These are phyloP conservation scores for Proisotoma minuta DNA, from an alignment of 2,888 invertebrate species.

Conservation along the genomic window DNA sequence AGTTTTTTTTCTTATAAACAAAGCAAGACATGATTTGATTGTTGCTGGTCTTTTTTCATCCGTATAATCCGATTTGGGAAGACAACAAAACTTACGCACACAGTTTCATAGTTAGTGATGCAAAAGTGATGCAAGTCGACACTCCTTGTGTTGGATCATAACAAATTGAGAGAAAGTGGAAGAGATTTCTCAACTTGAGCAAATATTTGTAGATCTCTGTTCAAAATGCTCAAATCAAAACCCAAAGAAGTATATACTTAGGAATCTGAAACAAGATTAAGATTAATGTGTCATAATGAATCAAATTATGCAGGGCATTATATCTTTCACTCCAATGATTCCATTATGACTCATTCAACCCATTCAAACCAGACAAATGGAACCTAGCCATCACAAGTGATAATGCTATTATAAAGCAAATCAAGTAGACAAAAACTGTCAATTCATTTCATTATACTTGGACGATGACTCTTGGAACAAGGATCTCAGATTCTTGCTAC, in stretches of 20 bases:
- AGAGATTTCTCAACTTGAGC: not conserved
- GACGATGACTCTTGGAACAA: no score
- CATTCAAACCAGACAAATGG: no score
- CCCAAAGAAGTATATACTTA: not conserved
- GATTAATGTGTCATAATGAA: conserved; percentile 6
- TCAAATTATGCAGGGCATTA: conserved; percentile 5
- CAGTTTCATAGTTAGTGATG: not conserved
- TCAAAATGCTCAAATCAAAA: no score
- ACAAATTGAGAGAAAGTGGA: not conserved
- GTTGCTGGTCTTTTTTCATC: not conserved
- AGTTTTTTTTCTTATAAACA: no score
- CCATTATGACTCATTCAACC: not conserved
- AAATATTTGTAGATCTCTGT: not conserved
- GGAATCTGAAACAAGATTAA: not conserved
- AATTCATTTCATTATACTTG: no score
- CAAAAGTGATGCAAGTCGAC: not conserved
- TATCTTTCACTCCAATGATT: conserved; percentile 3
- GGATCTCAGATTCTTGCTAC: no score
- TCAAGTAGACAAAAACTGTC: no score
- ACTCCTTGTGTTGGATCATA: not conserved
- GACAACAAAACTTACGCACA: conserved; percentile 5
- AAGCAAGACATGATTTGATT: not conserved
- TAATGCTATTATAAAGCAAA: no score
- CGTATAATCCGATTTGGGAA: not conserved
- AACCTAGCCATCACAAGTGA: no score